Evolutionary conservation across 2,113 vertebrate species (phyloP).

Genomic region (Nothobranchius kuhntae): DNA sequence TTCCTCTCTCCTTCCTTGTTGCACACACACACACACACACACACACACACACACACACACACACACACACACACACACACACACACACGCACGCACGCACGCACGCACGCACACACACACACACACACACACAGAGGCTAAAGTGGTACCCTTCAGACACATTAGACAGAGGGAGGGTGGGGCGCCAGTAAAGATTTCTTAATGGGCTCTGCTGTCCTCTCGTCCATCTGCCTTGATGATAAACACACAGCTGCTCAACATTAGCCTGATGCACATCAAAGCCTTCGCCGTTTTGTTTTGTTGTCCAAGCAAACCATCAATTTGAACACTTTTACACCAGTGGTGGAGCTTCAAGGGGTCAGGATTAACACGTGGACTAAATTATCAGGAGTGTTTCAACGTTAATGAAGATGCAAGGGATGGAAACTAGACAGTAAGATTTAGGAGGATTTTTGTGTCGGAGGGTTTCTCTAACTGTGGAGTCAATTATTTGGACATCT

Average conservation of each 20-base stretch:
- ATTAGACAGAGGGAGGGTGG: slow-evolving; percentile 77
- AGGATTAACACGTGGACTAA: slow-evolving; percentile 24
- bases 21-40: slow-evolving; percentile 22
- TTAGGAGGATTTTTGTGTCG: slow-evolving; percentile 2
- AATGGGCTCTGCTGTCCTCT: slow-evolving; percentile 71
- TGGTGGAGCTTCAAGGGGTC: slow-evolving; percentile 10
- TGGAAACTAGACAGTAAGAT: slow-evolving; percentile 31
- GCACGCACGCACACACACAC: slow-evolving; percentile 22
- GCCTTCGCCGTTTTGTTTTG: slow-evolving; percentile 22
- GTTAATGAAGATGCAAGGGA: slow-evolving; percentile 15
- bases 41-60: slow-evolving; percentile 29
- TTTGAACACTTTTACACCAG: slow-evolving; percentile 18
- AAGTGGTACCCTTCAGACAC: slow-evolving; percentile 74
- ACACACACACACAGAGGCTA: slow-evolving; percentile 49
- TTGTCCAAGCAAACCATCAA: slow-evolving; percentile 13
- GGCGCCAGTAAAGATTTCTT: slow-evolving; percentile 77
- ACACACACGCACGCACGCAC: slow-evolving; percentile 40
- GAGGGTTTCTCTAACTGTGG: slow-evolving; percentile 37
- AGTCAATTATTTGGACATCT: slow-evolving; percentile 39
- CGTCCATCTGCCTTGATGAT: slow-evolving; percentile 71
- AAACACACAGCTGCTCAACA: slow-evolving; percentile 59
- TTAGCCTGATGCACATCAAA: slow-evolving; percentile 45
- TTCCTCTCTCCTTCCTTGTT: background rate
- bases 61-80: slow-evolving; percentile 23
- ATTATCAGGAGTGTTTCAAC: slow-evolving; percentile 13